A percentile compares a stretch with the other conserved stretches of the same genome.
Evolutionary conservation across 2,797 vertebrate species (phyloP).

Genomic region (Hirundo rustica): DNA sequence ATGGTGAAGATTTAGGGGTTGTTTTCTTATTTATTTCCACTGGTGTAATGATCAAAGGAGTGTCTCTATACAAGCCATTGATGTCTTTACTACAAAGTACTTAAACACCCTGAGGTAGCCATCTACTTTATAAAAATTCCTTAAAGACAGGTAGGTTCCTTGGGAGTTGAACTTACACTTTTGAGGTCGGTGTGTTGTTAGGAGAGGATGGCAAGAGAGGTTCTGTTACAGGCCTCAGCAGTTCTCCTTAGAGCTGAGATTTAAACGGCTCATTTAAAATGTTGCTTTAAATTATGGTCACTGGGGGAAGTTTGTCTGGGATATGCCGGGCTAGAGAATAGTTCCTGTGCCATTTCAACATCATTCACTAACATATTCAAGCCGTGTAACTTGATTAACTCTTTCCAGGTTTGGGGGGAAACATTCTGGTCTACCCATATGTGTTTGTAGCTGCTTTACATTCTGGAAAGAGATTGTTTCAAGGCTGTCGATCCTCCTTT

Average conservation of each 20-base stretch:
- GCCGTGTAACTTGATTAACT: conserved; percentile 40
- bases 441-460: background rate
- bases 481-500: background rate
- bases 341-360: conserved; percentile 22
- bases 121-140: conserved; percentile 54
- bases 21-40: conserved; percentile 7
- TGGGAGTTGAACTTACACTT: conserved; percentile 22
- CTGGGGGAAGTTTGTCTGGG: conserved; percentile 36
- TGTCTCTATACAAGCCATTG: conserved; percentile 54
- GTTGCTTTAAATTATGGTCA: conserved; percentile 51
- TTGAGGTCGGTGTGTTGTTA: background rate
- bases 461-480: background rate
- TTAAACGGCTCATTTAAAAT: conserved; percentile 39
- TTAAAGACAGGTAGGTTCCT: conserved; percentile 57
- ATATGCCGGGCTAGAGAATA: background rate
- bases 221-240: conserved; percentile 23
- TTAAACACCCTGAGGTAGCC: conserved; percentile 52
- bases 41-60: conserved; percentile 65
- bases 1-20: conserved; percentile 27
- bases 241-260: background rate
- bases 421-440: background rate
- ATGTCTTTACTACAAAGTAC: conserved; percentile 65
- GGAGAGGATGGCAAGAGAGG: background rate
- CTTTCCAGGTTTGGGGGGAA: conserved; percentile 1
- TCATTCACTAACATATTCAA: conserved; percentile 1